These are phyloP conservation scores for Epizoanthus stellaris DNA, from an alignment of 92 coral and sea anemone genomes.

Conservation along the genomic window DNA sequence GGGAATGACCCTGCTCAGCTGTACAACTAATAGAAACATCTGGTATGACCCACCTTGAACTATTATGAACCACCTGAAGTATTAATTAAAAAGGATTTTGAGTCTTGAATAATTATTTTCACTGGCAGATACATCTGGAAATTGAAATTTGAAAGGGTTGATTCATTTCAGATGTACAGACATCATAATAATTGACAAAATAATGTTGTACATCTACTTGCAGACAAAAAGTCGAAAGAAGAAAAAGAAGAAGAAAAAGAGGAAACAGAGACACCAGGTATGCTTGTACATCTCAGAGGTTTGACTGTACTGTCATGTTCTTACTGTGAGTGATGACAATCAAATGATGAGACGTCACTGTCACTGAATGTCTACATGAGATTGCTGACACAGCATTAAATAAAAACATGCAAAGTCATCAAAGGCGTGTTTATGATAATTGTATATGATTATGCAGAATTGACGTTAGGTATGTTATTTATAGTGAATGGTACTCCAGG, in stretches of 20 bases:
- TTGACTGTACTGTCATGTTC: background rate
- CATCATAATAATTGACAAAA: background rate
- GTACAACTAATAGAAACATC: no score
- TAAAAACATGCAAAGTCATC: no score
- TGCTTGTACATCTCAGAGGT: background rate
- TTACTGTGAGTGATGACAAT: background rate
- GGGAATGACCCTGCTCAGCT: no score
- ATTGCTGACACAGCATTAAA: constrained; percentile 55
- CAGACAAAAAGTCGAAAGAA: constrained; percentile 69
- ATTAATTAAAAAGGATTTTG: no score
- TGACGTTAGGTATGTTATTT: no score
- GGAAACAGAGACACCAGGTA: constrained; percentile 56
- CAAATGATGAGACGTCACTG: background rate
- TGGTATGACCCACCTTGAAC: no score
- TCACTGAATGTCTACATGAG: constrained; percentile 67
- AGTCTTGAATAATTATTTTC: background rate
- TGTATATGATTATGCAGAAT: no score
- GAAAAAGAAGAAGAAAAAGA: constrained; percentile 91
- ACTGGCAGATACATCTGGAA: background rate
- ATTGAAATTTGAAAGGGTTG: background rate
- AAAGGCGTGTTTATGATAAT: no score
- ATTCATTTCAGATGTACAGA: background rate
- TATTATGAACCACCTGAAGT: no score
- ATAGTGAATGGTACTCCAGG: no score
- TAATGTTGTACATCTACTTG: background rate